Percentiles rank a stretch among this genome's conserved stretches.
These are phyloP conservation scores for Protophormia terraenovae DNA, from an alignment of 2,888 invertebrate species.

Conservation along the genomic window DNA sequence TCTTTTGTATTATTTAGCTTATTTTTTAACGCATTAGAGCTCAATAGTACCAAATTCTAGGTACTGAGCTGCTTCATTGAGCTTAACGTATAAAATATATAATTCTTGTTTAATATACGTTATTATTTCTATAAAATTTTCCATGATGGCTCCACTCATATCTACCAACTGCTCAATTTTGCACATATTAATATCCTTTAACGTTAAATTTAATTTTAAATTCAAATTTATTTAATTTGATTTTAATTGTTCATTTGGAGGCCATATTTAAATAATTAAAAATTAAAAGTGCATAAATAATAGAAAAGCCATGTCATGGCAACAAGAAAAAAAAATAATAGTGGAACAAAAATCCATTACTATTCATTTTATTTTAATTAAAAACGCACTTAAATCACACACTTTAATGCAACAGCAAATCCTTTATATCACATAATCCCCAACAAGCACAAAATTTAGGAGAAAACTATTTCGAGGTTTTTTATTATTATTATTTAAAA, in stretches of 20 bases:
- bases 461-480: neutral
- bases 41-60: too few species aligned
- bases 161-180: too few species aligned
- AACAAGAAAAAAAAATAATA: neutral
- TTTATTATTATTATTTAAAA: too few species aligned
- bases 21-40: too few species aligned
- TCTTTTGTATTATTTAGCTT: too few species aligned
- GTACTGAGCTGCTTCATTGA: too few species aligned
- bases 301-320: neutral
- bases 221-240: neutral
- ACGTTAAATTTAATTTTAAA: neutral
- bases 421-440: neutral
- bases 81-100: too few species aligned
- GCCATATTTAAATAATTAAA: neutral
- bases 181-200: neutral
- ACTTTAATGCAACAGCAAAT: neutral
- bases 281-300: conserved; percentile 29
- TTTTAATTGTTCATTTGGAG: conserved; percentile 19
- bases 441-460: neutral
- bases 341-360: conserved; percentile 9
- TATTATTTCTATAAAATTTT: too few species aligned
- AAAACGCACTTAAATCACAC: conserved; percentile 36
- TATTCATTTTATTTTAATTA: conserved; percentile 45
- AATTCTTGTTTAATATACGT: too few species aligned
- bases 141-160: too few species aligned